Evolutionary conservation across 2,113 vertebrate species (phyloP), one percentile per base, ranked within the genome.

Genomic region (Bos indicus): DNA sequence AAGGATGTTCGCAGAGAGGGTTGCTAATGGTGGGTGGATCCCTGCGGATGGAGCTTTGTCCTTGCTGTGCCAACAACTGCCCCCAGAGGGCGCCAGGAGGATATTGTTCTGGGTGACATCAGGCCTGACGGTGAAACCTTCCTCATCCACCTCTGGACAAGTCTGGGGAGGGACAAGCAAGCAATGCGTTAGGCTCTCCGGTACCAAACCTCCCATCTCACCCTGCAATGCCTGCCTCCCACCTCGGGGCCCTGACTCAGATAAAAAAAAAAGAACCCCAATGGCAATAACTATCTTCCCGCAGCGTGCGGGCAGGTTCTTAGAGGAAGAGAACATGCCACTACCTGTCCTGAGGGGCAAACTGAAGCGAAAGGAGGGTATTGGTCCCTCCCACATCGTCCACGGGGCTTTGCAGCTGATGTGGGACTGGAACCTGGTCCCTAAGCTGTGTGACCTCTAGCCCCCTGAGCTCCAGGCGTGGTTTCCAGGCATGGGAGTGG

Each of bases 71-170:
- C 51, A 56, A 51, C 26, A 11, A 2, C 11, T 46, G 40, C 71
- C 80, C 6, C 51, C 36, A 84, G 93, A 54, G 56, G 48, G 28
- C 2, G 0, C 26, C 10, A 30, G 96, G 99, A 99, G 99, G 99
- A 99, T 99, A 99, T 99, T 98, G 94, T 99, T 99, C 90, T 97
- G 99, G 28, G 98, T 92, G 51, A 96, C 71, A 36, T 99, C 99
- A 0, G 99, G 99, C 84, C 99, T 99, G 97, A 99, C 99, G 1
- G 99, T 99, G 97, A 99, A 99, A 3, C 99, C 99, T 67, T 99
- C 99, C 8, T 99, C 99, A 2, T 99, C 99, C 89, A 99, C 99
- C 95, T 99, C 99, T 2, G 99, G 99, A 57, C 99, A 99, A 87
- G 99, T 99, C 99, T 99, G 97, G 0, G 89, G 0, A 84, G 60